These are phyloP conservation scores for Myathropa florea DNA, from an alignment of 2,888 invertebrate species.

Conservation along the genomic window DNA sequence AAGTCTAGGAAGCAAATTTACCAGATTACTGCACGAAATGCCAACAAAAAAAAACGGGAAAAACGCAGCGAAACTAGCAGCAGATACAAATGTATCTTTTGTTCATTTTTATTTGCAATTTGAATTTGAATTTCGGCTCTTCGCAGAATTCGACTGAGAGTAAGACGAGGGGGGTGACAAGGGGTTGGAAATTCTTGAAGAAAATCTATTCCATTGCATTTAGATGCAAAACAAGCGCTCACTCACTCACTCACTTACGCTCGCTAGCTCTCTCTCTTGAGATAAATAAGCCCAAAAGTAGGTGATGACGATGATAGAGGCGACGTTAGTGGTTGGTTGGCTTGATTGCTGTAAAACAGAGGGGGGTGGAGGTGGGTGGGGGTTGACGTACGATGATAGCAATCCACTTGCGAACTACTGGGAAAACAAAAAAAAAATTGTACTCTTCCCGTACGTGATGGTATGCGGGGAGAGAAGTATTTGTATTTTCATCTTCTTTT, in stretches of 20 bases:
- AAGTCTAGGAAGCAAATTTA: constrained; percentile 65
- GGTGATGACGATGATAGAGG: constrained; percentile 61
- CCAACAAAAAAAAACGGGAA: background rate
- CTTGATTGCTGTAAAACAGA: background rate
- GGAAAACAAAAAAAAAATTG: constrained; percentile 24
- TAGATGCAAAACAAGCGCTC: constrained; percentile 57
- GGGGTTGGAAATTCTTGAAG: constrained; percentile 41
- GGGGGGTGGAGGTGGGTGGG: background rate
- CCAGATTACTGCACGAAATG: constrained; percentile 59
- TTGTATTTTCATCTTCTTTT: constrained; percentile 29
- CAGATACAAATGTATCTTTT: constrained; percentile 59
- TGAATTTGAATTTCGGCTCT: background rate
- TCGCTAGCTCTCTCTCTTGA: background rate
- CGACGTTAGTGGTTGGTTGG: background rate
- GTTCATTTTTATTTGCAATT: background rate
- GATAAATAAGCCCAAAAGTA: constrained; percentile 70
- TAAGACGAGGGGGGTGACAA: background rate
- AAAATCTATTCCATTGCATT: constrained; percentile 56
- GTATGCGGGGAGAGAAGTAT: constrained; percentile 5
- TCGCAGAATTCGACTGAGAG: background rate
- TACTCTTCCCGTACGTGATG: constrained; percentile 31
- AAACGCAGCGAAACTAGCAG: constrained; percentile 16
- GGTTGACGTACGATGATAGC: constrained; percentile 19
- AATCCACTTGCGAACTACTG: constrained; percentile 55
- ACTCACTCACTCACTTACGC: background rate